Evolutionary conservation across 2,797 vertebrate species (phyloP).

Genomic region (Mormyrus hasselquistii): DNA sequence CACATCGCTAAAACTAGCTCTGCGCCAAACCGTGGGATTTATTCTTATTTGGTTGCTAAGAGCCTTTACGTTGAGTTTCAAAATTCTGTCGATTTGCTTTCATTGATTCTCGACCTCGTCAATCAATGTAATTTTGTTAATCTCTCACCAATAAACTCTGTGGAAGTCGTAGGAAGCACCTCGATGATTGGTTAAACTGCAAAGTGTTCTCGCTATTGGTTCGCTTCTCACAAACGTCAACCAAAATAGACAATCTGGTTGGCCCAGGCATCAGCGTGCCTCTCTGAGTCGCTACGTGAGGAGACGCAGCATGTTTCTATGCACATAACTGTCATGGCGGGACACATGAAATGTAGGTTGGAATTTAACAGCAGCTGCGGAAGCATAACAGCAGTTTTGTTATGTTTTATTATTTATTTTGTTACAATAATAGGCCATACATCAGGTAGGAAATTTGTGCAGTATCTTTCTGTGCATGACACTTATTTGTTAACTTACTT

Average conservation of each 20-base stretch:
- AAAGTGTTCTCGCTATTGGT: neutral
- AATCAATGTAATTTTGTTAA: neutral
- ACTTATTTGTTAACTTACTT: neutral
- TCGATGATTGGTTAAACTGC: neutral
- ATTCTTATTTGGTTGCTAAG: neutral
- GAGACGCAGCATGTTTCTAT: constrained; percentile 23
- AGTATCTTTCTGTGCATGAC: neutral
- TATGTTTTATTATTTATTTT: constrained; percentile 20
- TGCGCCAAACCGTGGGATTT: neutral
- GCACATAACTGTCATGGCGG: constrained; percentile 37
- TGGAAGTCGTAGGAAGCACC: neutral
- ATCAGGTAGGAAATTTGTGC: constrained; percentile 24
- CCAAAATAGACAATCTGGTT: constrained; percentile 33
- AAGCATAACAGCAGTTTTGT: neutral
- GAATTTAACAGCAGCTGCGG: constrained; percentile 13
- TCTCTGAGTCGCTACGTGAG: neutral
- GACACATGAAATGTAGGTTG: constrained; percentile 37
- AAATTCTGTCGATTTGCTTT: neutral
- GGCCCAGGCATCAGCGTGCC: constrained; percentile 29
- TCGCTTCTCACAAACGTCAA: neutral
- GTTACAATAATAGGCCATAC: constrained; percentile 14
- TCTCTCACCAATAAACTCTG: neutral
- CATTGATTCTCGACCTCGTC: neutral
- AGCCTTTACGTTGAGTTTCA: neutral
- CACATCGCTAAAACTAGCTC: neutral